phyloP scores from a whole-genome alignment of 1,140 invertebrate genomes.

The Trichomalopsis sarcophagae region DNA sequence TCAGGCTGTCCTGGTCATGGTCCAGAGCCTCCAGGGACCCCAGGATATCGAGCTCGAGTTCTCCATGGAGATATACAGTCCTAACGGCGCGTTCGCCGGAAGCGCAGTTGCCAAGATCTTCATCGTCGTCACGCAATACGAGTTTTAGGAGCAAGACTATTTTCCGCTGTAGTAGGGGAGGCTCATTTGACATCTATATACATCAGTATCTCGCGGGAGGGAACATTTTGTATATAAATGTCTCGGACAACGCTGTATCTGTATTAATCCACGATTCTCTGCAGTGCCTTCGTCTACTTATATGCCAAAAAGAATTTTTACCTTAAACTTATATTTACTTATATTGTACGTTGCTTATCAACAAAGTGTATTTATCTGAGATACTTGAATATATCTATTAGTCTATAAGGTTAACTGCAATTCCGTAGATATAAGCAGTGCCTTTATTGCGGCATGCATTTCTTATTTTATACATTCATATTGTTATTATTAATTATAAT shows the following conservation, averaged over 20 bases:
- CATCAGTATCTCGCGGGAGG: background rate
- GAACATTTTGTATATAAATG: background rate
- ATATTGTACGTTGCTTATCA: background rate
- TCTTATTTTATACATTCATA: background rate
- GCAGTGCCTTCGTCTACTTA: background rate
- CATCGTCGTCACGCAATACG: conserved; percentile 89
- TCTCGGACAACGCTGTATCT: background rate
- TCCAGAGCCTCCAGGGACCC: conserved; percentile 85
- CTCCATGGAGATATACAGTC: conserved; percentile 87
- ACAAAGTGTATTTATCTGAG: background rate
- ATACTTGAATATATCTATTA: background rate
- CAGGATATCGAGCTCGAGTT: conserved; percentile 93
- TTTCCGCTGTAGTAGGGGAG: background rate
- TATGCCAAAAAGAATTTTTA: background rate
- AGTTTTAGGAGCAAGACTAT: conserved; percentile 77
- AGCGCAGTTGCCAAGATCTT: conserved; percentile 89
- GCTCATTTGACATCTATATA: background rate
- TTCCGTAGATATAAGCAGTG: background rate
- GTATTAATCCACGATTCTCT: background rate
- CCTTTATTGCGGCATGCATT: background rate
- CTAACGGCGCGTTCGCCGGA: conserved; percentile 81
- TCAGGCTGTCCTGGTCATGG: conserved; percentile 84
- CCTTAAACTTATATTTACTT: background rate
- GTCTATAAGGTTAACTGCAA: background rate
- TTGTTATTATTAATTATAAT: background rate